Percentiles rank a stretch among this genome's conserved stretches.
These are phyloP conservation scores for Pterostichus niger DNA, from an alignment of 2,888 invertebrate genomes.

Conservation along the genomic window DNA sequence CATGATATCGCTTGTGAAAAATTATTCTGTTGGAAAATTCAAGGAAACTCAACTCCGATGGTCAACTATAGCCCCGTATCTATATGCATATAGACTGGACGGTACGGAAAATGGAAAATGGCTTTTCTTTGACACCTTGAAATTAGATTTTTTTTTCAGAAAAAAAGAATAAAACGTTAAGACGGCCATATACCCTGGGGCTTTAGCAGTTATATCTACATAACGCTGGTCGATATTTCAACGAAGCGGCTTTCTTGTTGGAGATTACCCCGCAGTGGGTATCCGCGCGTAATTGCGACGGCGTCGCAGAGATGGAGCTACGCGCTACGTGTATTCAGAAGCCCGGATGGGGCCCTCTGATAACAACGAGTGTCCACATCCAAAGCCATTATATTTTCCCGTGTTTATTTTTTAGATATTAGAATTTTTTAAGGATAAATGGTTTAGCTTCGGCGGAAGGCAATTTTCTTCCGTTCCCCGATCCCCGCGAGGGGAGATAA, in stretches of 20 bases:
- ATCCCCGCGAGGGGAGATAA: conserved; percentile 53
- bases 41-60: conserved; percentile 66
- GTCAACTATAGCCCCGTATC: conserved; percentile 71
- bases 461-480: conserved; percentile 59
- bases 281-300: conserved; percentile 68
- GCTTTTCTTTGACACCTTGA: conserved; percentile 79
- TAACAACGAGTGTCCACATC: conserved; percentile 72
- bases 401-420: conserved; percentile 71
- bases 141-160: conserved; percentile 77
- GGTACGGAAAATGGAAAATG: conserved; percentile 77
- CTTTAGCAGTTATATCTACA: conserved; percentile 75
- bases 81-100: conserved; percentile 74
- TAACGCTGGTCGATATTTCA: conserved; percentile 72
- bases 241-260: conserved; percentile 70
- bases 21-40: conserved; percentile 67
- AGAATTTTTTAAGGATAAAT: conserved; percentile 68
- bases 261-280: conserved; percentile 59
- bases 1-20: conserved; percentile 67
- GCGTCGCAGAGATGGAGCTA: conserved; percentile 69
- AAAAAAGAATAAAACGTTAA: conserved; percentile 76
- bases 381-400: conserved; percentile 72
- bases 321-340: conserved; percentile 71
- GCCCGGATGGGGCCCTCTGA: conserved; percentile 71
- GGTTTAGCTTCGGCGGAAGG: conserved; percentile 65
- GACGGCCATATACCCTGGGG: conserved; percentile 75